Evolutionary conservation across 1,140 invertebrate genomes (phyloP).

Genomic region (Eumaeus atala): DNA sequence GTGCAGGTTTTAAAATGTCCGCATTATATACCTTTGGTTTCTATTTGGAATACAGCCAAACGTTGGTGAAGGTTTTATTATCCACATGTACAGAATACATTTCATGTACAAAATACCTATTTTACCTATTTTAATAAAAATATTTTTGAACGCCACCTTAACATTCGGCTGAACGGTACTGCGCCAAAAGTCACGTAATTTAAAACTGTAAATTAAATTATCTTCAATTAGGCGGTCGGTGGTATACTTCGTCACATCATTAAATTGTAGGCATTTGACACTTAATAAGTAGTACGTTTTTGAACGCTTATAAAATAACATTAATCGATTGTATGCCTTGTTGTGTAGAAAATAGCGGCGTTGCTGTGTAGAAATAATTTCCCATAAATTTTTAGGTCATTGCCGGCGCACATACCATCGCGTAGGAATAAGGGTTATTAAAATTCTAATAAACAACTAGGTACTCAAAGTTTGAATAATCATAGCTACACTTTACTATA

Average conservation of each 20-base stretch:
- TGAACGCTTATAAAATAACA: conserved; percentile 15
- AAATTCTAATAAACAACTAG: conserved; percentile 60
- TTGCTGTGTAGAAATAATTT: conserved; percentile 47
- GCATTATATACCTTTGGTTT: no score
- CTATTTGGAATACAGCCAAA: no score
- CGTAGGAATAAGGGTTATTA: conserved; percentile 62
- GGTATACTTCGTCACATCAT: conserved; percentile 48
- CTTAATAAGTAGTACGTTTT: conserved; percentile 36
- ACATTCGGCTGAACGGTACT: no score
- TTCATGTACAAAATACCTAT: no score
- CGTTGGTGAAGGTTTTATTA: no score
- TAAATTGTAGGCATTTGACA: conserved; percentile 48
- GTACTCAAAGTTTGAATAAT: conserved; percentile 30
- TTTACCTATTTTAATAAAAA: no score
- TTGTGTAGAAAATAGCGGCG: conserved; percentile 23
- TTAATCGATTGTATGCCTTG: conserved; percentile 30
- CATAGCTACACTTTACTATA: conserved; percentile 4
- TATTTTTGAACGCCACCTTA: no score
- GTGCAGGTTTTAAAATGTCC: no score
- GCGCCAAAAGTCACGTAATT: neutral
- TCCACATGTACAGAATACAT: no score
- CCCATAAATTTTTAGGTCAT: conserved; percentile 65
- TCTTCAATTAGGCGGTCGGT: conserved; percentile 33
- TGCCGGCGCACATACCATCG: conserved; percentile 48
- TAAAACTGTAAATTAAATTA: conserved; percentile 15